phyloP scores from a whole-genome alignment of 2,797 vertebrate species.

The Synanceia verrucosa region DNA sequence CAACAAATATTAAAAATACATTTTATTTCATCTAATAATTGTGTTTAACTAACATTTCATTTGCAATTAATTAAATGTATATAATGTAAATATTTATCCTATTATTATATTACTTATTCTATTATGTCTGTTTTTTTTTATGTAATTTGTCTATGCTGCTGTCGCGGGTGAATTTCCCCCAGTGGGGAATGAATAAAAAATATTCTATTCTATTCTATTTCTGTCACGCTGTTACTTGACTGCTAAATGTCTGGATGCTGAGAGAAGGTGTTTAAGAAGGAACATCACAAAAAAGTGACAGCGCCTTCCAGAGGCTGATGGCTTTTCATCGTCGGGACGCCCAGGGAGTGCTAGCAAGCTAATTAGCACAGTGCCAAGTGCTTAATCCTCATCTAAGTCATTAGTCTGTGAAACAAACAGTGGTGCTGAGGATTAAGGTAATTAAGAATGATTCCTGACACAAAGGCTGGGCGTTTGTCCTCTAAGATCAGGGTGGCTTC shows the following conservation, averaged over 20 bases:
- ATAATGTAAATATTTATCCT: too few relatives aligned
- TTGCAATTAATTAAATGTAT: too few relatives aligned
- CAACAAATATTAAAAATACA: too few relatives aligned
- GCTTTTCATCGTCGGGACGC: slow-evolving; percentile 43
- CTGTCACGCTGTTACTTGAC: slow-evolving; percentile 1
- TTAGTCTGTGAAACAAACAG: slow-evolving; percentile 69
- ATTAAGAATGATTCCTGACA: slow-evolving; percentile 74
- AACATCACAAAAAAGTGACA: slow-evolving; percentile 12
- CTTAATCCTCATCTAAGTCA: slow-evolving; percentile 71
- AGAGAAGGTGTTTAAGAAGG: background rate
- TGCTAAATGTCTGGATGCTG: background rate
- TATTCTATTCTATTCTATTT: too few relatives aligned
- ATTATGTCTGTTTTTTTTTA: too few relatives aligned
- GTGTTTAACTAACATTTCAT: too few relatives aligned
- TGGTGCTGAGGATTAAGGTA: slow-evolving; percentile 61
- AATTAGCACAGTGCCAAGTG: slow-evolving; percentile 68
- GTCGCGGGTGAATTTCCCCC: too few relatives aligned
- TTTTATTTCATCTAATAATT: too few relatives aligned
- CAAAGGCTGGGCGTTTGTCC: slow-evolving; percentile 47
- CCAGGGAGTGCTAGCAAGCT: slow-evolving; percentile 54
- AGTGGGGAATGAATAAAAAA: too few relatives aligned
- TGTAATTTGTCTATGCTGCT: too few relatives aligned
- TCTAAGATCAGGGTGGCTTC: slow-evolving; percentile 22
- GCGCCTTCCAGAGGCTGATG: slow-evolving; percentile 24
- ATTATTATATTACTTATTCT: too few relatives aligned